Percentiles rank a stretch among this genome's conserved stretches.
Evolutionary conservation across 2,888 invertebrate genomes (phyloP).

Genomic region (Drosophila birchii): DNA sequence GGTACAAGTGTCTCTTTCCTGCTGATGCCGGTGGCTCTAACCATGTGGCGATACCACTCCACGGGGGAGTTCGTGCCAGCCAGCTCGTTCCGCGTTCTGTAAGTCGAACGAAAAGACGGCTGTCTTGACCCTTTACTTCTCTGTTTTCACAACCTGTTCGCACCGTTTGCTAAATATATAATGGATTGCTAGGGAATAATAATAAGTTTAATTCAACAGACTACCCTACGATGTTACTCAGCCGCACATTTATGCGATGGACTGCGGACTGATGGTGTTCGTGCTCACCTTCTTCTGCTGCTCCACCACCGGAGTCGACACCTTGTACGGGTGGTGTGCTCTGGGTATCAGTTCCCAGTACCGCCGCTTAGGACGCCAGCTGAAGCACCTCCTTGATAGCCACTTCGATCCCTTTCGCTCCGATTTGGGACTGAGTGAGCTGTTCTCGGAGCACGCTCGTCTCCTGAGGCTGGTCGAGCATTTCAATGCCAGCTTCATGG

Average conservation of each 20-base stretch:
- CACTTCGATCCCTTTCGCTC: not conserved
- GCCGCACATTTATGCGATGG: conserved; percentile 49
- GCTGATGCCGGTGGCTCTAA: conserved; percentile 51
- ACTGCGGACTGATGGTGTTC: conserved; percentile 55
- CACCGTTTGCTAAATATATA: not conserved
- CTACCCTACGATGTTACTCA: conserved; percentile 51
- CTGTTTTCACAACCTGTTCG: not conserved
- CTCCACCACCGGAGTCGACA: conserved; percentile 57
- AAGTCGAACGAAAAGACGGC: conserved; percentile 10
- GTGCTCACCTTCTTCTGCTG: conserved; percentile 61
- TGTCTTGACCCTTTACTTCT: not conserved
- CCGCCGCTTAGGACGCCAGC: conserved; percentile 42
- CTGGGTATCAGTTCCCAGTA: conserved; percentile 55
- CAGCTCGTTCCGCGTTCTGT: conserved; percentile 55
- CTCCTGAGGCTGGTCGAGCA: conserved; percentile 41
- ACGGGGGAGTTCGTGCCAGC: conserved; percentile 49
- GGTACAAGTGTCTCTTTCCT: conserved; percentile 59
- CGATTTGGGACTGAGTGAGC: conserved; percentile 16
- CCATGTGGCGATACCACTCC: conserved; percentile 30
- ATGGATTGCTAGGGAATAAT: not conserved
- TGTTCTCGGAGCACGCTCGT: conserved; percentile 45
- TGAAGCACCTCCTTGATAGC: conserved; percentile 1
- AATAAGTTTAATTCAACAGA: conserved; percentile 9
- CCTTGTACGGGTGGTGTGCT: conserved; percentile 59
- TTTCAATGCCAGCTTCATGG: conserved; percentile 49